Evolutionary conservation across 2,113 vertebrate species (phyloP).

Genomic region (Acinonyx jubatus): DNA sequence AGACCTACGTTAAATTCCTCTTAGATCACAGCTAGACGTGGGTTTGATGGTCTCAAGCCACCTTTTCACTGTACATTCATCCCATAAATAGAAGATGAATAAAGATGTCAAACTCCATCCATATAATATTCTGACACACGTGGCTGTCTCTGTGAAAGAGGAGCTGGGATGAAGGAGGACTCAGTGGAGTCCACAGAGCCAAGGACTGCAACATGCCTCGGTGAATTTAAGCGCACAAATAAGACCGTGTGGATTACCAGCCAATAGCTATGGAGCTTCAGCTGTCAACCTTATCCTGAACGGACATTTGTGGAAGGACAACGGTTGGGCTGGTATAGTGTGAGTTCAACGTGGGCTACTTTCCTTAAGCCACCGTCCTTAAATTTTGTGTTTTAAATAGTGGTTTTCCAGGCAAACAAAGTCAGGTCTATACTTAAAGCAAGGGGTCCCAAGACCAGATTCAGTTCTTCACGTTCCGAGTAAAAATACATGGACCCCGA

Average conservation of each 20-base stretch:
- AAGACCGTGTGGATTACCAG: not conserved
- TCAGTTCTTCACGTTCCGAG: not conserved
- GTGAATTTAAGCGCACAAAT: not conserved
- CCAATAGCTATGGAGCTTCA: not conserved
- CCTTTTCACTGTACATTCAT: slow-evolving; percentile 68
- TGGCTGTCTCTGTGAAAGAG: slow-evolving; percentile 36
- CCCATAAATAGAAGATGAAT: slow-evolving; percentile 78
- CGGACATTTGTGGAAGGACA: not conserved
- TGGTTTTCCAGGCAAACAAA: not conserved
- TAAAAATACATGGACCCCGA: not conserved
- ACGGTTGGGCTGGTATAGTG: not conserved
- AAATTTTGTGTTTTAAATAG: not conserved
- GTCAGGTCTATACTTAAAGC: not conserved
- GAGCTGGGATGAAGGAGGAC: not conserved
- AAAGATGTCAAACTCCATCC: slow-evolving; percentile 76
- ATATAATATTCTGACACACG: slow-evolving; percentile 63
- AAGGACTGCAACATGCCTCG: not conserved
- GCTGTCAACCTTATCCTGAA: not conserved
- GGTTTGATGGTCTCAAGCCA: slow-evolving; percentile 76
- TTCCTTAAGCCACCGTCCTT: not conserved
- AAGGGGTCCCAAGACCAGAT: not conserved
- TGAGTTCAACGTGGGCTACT: not conserved
- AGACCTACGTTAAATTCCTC: slow-evolving; percentile 68
- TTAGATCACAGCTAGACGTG: slow-evolving; percentile 71
- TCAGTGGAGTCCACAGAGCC: not conserved